phyloP scores from a whole-genome alignment of 2,888 invertebrate genomes.

The Fissipunctia ypsillon region DNA sequence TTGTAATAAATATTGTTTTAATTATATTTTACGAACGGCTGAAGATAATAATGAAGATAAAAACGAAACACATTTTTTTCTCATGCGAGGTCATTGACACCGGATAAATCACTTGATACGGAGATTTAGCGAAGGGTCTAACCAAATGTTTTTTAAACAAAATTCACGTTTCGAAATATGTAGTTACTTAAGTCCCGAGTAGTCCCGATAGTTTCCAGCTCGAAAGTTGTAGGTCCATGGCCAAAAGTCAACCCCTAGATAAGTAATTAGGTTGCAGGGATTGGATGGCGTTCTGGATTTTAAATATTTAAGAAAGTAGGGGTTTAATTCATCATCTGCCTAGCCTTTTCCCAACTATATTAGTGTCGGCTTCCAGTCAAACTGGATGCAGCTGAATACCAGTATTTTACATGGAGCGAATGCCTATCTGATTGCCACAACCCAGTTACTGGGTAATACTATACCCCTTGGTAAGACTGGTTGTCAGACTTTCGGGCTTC shows the following conservation, averaged over 20 bases:
- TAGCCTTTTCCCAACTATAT: no score
- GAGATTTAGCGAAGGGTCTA: conserved; percentile 16
- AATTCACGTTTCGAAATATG: background rate
- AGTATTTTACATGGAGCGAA: no score
- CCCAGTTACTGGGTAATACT: no score
- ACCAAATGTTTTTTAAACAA: background rate
- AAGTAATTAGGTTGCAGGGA: conserved; percentile 7
- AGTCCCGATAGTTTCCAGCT: background rate
- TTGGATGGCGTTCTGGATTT: background rate
- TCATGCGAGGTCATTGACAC: conserved; percentile 21
- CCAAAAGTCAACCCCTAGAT: background rate
- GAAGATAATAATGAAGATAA: conserved; percentile 28
- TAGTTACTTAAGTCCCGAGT: no score
- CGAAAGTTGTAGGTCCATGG: background rate
- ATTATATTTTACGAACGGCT: conserved; percentile 4
- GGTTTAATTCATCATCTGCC: no score
- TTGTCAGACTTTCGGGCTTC: no score
- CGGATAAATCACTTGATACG: conserved; percentile 37
- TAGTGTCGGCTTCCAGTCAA: no score
- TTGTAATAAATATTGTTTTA: background rate
- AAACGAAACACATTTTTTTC: conserved; percentile 24
- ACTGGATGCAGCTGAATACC: no score
- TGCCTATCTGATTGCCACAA: no score
- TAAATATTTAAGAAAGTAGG: conserved; percentile 3
- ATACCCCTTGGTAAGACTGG: no score